phyloP scores from a whole-genome alignment of 2,888 invertebrate species.

The Diogma glabrata region DNA sequence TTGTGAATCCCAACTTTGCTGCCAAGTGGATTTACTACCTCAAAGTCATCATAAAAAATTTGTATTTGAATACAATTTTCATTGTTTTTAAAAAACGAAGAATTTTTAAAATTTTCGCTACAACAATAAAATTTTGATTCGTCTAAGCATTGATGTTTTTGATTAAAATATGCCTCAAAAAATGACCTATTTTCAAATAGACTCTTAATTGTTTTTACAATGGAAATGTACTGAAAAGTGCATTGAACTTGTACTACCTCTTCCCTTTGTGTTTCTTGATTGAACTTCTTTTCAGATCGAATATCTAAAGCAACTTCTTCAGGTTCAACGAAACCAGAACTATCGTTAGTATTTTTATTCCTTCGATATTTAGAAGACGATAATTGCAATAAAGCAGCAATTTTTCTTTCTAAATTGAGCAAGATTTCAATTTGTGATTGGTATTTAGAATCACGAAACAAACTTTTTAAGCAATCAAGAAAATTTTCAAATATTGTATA shows the following conservation, averaged over 20 bases:
- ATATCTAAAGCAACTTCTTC: not conserved
- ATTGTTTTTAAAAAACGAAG: not conserved
- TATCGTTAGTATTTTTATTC: not conserved
- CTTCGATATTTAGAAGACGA: not conserved
- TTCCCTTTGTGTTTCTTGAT: not conserved
- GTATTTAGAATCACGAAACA: not conserved
- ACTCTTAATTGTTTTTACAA: not conserved
- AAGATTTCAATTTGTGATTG: not conserved
- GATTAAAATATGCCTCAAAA: not conserved
- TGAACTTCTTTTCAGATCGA: not conserved
- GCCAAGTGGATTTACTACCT: not conserved
- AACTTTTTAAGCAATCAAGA: not conserved
- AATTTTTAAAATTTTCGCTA: not conserved
- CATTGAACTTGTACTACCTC: not conserved
- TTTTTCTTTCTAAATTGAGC: not conserved
- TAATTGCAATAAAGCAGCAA: not conserved
- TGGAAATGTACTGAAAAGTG: not conserved
- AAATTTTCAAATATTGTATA: not conserved
- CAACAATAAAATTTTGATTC: not conserved
- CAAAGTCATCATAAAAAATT: not conserved
- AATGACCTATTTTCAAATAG: not conserved
- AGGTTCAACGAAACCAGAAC: not conserved
- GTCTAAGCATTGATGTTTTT: not conserved
- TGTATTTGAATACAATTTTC: not conserved
- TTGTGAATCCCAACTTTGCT: not conserved